Conservation (phyloP, 2,113 vertebrate genomes). For the Toxostoma redivivum region DNA sequence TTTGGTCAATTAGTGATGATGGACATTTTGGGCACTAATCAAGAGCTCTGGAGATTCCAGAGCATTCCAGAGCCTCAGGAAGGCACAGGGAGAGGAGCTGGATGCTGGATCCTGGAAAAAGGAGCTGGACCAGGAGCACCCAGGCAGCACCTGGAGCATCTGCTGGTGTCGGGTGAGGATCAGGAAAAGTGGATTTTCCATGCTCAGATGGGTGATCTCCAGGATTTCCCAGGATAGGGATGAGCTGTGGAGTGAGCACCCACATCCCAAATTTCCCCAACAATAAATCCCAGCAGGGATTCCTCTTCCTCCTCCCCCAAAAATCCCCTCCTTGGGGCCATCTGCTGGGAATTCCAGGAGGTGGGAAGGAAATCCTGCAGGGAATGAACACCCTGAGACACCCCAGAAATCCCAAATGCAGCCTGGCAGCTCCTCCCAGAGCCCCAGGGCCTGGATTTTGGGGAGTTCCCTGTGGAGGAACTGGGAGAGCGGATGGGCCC, state of each 20-base stretch:
- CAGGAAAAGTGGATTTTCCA: fast-evolving
- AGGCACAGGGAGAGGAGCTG: background rate
- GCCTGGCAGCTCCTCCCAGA: fast-evolving
- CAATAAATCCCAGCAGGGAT: fast-evolving
- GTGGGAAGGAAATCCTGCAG: fast-evolving
- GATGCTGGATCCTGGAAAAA: fast-evolving
- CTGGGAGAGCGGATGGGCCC: background rate
- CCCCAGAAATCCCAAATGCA: background rate
- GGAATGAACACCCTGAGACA: background rate
- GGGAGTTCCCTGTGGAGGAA: background rate
- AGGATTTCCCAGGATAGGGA: background rate
- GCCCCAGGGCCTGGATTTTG: background rate
- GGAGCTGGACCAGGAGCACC: background rate
- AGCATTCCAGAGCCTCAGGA: background rate
- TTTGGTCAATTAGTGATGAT: background rate
- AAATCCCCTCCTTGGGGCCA: too few relatives aligned
- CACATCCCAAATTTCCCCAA: background rate
- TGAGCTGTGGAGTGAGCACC: background rate
- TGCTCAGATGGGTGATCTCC: fast-evolving
- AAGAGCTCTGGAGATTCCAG: background rate
- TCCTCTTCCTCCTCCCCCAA: background rate
- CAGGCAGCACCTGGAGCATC: background rate
- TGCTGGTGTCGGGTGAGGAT: fast-evolving
- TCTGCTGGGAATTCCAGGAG: background rate
- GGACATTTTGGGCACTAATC: background rate